Evolutionary conservation across 92 coral and sea anemone genomes (phyloP), one percentile per base, ranked within the genome.

Genomic region (Parazoanthus swiftii): DNA sequence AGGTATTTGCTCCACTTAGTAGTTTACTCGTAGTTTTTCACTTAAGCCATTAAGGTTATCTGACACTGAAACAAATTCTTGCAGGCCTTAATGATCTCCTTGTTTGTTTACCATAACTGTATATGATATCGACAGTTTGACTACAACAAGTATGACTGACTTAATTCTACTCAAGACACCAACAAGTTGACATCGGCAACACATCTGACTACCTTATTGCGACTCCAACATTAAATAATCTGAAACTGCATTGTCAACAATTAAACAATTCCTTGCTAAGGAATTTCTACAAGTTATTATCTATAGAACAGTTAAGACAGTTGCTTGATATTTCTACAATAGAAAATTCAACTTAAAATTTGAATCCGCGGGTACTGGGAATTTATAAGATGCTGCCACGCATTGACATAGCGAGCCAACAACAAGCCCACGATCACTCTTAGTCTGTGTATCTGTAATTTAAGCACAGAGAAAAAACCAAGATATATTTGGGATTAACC

Each of bases 1-100:
- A 80, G 85, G 85, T 80, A 80, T 80, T 80, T 80, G 20, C 29
- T 58, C 13, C 18, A 20, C 38, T 58, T 9, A 33, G 21, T 35
- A 2, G 21, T 80, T 15, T 80, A 23, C 8, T 13, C 21, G 70
- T 20, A 63, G 6, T 0, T 58, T 58, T 14, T 58, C 66, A 20
- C 3, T 20, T 20, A 1, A 14, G 23, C 23, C 66, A 58, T 58
- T 58, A 58, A 58, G 20, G 66, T 58, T 58, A 58, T 1, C 20
- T 58, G 23, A 23, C 70, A 63, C 70, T 63, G 70, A 63, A 63
- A 20, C 70, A 63, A 21, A 23, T 63, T 4, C 70, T 9, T 18
- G 25, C 25, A 18, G 26, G 70, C 8, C 16, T 20, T 63, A 63
- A 48, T 48, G 11, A 18, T 63, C 7, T 63, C 25, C 25, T 63